phyloP scores from a whole-genome alignment of 1,140 invertebrate species.

The Eufriesea mexicana region DNA sequence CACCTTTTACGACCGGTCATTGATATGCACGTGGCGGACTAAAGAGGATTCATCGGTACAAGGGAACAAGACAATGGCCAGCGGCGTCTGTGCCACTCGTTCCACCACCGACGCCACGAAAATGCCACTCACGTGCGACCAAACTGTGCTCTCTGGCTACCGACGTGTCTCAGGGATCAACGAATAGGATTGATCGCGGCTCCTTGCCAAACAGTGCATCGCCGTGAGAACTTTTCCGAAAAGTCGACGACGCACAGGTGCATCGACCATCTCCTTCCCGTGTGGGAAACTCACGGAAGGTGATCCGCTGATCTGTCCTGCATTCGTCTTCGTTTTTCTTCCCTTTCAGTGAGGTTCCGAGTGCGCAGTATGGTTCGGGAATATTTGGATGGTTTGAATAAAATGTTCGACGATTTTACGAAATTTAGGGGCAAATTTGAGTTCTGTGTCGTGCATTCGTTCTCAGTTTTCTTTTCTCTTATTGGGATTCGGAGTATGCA shows the following conservation, averaged over 20 bases:
- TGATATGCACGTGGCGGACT: constrained; percentile 43
- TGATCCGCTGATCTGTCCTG: too few species aligned
- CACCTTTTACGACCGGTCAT: constrained; percentile 30
- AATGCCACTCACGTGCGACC: constrained; percentile 58
- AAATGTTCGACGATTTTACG: too few species aligned
- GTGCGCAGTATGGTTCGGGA: too few species aligned
- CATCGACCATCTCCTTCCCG: background rate
- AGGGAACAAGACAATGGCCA: constrained; percentile 45
- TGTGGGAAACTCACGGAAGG: background rate
- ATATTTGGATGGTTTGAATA: too few species aligned
- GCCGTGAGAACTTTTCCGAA: constrained; percentile 29
- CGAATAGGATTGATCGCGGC: constrained; percentile 37
- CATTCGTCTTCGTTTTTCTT: too few species aligned
- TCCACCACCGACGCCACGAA: constrained; percentile 13
- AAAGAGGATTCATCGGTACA: constrained; percentile 52
- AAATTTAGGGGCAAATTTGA: too few species aligned
- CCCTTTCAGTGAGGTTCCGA: too few species aligned
- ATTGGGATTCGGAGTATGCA: too few species aligned
- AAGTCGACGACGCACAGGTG: background rate
- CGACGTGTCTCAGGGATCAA: constrained; percentile 28
- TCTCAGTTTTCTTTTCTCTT: too few species aligned
- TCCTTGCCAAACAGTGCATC: background rate
- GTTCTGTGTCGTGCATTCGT: too few species aligned
- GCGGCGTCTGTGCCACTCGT: constrained; percentile 40
- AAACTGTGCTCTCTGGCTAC: constrained; percentile 42